Evolutionary conservation across 2,888 invertebrate genomes (phyloP).

Genomic region (Phymatocera aterrima): DNA sequence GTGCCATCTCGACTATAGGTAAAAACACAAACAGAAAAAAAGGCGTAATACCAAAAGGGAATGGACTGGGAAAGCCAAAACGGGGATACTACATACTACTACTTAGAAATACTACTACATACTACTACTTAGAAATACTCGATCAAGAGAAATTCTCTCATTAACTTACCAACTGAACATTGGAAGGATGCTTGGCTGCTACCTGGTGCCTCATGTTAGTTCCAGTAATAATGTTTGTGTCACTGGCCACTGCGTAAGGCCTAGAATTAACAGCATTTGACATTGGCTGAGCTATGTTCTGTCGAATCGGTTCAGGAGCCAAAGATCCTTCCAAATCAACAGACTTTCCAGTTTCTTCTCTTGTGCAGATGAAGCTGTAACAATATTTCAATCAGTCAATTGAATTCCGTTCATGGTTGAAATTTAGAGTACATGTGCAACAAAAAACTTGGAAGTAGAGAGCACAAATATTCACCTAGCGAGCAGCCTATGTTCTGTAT

Average conservation of each 20-base stretch:
- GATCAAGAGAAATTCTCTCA: conserved; percentile 25
- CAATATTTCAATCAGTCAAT: neutral
- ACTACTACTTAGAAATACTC: too few species aligned
- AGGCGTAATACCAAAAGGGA: too few species aligned
- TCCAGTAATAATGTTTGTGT: conserved; percentile 52
- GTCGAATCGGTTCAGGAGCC: conserved; percentile 61
- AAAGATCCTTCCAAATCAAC: conserved; percentile 59
- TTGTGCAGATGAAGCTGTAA: conserved; percentile 60
- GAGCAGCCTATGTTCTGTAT: conserved; percentile 83
- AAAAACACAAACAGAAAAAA: too few species aligned
- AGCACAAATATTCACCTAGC: conserved; percentile 75
- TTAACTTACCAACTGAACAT: conserved; percentile 57
- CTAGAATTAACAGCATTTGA: conserved; percentile 57
- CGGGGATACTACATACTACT: too few species aligned
- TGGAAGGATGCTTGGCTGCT: conserved; percentile 56
- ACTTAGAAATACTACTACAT: too few species aligned
- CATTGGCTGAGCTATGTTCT: conserved; percentile 59
- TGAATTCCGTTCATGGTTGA: neutral
- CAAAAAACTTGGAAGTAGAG: neutral
- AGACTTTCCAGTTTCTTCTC: conserved; percentile 57
- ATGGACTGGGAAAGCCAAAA: too few species aligned
- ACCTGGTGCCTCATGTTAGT: conserved; percentile 57
- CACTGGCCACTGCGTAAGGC: conserved; percentile 52
- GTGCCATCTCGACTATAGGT: too few species aligned
- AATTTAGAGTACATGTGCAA: conserved; percentile 5